A percentile compares a stretch with the other conserved stretches of the same genome.
phyloP scores from a whole-genome alignment of 2,888 invertebrate species.

The Aelia acuminata region DNA sequence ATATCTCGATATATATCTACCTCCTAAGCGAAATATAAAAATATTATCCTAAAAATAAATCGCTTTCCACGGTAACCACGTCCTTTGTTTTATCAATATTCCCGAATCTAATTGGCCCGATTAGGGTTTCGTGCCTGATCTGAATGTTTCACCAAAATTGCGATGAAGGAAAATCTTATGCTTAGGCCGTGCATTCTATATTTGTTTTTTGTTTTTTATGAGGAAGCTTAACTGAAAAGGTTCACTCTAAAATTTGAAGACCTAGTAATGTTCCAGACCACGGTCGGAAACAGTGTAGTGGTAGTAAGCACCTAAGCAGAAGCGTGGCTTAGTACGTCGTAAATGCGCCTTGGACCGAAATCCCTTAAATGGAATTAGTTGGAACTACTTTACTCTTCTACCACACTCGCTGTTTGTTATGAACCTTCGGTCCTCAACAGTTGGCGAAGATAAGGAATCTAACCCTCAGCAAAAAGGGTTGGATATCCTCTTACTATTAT shows the following conservation, averaged over 20 bases:
- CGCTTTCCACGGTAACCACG: neutral
- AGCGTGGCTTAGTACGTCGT: too few species aligned
- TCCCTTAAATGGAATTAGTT: too few species aligned
- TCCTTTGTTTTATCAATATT: constrained; percentile 14
- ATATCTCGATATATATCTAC: too few species aligned
- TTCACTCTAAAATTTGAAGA: neutral
- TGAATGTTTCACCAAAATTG: neutral
- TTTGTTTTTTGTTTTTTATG: too few species aligned
- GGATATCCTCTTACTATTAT: neutral
- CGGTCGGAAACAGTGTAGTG: too few species aligned
- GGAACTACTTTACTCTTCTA: too few species aligned
- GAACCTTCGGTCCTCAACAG: neutral
- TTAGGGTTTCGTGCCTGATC: constrained; percentile 6
- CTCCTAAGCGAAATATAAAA: neutral
- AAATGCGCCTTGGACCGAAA: too few species aligned
- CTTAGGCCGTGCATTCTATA: too few species aligned
- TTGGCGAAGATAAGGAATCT: neutral
- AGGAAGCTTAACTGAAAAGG: neutral
- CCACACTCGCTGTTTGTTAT: neutral
- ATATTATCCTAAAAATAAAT: neutral
- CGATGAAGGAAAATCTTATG: neutral
- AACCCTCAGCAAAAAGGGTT: neutral
- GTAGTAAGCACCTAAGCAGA: too few species aligned
- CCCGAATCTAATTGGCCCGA: constrained; percentile 9
- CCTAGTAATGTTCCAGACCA: neutral